These are phyloP conservation scores for Drosophila nannoptera DNA, from an alignment of 1,140 invertebrate genomes.

Conservation along the genomic window DNA sequence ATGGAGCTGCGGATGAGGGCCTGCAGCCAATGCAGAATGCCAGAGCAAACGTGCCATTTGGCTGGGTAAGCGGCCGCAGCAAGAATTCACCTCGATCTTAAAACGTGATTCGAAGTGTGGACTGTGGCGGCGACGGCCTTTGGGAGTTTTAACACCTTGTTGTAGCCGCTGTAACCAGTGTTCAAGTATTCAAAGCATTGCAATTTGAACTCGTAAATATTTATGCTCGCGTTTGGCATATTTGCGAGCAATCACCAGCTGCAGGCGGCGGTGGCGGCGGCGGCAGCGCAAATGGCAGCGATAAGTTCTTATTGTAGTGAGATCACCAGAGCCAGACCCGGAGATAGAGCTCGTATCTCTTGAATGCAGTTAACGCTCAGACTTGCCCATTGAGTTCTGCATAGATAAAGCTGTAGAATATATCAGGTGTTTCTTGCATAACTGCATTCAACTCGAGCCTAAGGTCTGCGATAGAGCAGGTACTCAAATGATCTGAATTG, in stretches of 20 bases:
- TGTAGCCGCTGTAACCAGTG: slow-evolving; percentile 29
- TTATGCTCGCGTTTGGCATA: slow-evolving; percentile 55
- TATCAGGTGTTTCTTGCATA: slow-evolving; percentile 15
- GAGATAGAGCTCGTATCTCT: background rate
- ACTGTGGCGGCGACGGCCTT: slow-evolving; percentile 27
- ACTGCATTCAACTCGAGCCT: background rate
- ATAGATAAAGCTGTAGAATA: slow-evolving; percentile 15
- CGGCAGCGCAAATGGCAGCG: background rate
- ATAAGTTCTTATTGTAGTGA: slow-evolving; percentile 5
- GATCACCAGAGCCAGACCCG: background rate
- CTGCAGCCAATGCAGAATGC: slow-evolving; percentile 5
- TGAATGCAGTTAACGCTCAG: background rate
- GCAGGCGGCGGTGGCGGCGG: slow-evolving; percentile 10
- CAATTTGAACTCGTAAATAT: slow-evolving; percentile 50
- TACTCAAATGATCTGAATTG: slow-evolving; percentile 6
- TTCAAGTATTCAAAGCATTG: slow-evolving; percentile 56
- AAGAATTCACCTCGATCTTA: slow-evolving; percentile 78
- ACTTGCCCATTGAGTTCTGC: background rate
- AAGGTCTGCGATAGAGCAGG: slow-evolving; percentile 16
- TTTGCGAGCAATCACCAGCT: slow-evolving; percentile 30
- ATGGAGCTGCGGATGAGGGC: background rate
- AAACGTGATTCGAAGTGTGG: slow-evolving; percentile 66
- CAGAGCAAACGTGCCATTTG: slow-evolving; percentile 59
- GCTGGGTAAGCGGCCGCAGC: slow-evolving; percentile 19
- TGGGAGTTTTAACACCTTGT: slow-evolving; percentile 51